Percentiles rank a stretch among this genome's conserved stretches.
These are phyloP conservation scores for Drosophila kambysellisi DNA, from an alignment of 2,888 invertebrate species.

Conservation along the genomic window DNA sequence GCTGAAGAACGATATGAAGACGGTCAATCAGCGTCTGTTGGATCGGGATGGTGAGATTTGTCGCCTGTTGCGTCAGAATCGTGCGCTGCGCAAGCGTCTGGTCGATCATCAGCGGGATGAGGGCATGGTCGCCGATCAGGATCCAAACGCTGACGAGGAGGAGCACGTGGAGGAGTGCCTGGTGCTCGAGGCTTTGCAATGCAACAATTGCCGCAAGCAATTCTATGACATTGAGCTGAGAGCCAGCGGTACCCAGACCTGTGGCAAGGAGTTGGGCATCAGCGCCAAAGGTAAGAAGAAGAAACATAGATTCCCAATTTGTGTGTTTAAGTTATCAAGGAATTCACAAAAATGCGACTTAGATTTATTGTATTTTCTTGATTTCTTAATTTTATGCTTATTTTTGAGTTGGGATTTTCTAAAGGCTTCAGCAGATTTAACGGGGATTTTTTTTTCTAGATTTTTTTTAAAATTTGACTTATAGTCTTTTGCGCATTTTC, in stretches of 20 bases:
- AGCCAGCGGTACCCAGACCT: constrained; percentile 82
- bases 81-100: constrained; percentile 78
- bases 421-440: background rate
- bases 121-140: constrained; percentile 68
- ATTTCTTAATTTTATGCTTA: background rate
- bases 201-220: constrained; percentile 84
- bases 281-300: constrained; percentile 78
- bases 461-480: background rate
- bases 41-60: constrained; percentile 84
- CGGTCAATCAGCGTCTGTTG: constrained; percentile 82
- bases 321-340: background rate
- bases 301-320: background rate
- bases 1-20: constrained; percentile 84
- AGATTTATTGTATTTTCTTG: background rate
- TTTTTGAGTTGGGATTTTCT: background rate
- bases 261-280: constrained; percentile 67
- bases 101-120: constrained; percentile 70
- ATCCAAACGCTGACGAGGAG: constrained; percentile 52
- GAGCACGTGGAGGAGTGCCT: constrained; percentile 71
- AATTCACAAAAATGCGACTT: background rate
- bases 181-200: constrained; percentile 83
- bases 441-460: background rate
- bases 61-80: constrained; percentile 81
- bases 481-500: background rate
- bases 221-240: constrained; percentile 84